Evolutionary conservation across 2,888 invertebrate species (phyloP).

Genomic region (Dryobota labecula): DNA sequence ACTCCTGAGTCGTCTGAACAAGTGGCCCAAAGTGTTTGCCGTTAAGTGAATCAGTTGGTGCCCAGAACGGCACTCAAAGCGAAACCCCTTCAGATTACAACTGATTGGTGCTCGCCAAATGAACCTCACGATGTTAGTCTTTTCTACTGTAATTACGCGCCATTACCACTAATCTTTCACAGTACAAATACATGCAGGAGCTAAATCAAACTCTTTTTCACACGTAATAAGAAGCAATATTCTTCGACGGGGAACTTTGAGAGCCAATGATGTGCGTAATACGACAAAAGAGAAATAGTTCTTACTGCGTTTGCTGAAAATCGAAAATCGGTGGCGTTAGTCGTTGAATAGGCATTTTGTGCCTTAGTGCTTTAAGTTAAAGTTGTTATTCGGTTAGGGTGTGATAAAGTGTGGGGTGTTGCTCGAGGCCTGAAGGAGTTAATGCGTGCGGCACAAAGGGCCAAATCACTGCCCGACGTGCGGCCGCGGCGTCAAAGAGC

Average conservation of each 20-base stretch:
- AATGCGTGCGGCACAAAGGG: slow-evolving; percentile 90
- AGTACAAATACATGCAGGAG: slow-evolving; percentile 61
- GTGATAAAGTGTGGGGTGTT: slow-evolving; percentile 76
- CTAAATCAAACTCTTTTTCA: slow-evolving; percentile 70
- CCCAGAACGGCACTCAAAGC: slow-evolving; percentile 75
- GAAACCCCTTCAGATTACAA: slow-evolving; percentile 83
- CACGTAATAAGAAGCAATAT: slow-evolving; percentile 72
- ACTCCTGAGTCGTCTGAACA: slow-evolving; percentile 45
- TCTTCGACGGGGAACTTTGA: slow-evolving; percentile 43
- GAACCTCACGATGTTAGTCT: slow-evolving; percentile 89
- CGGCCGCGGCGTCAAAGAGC: slow-evolving; percentile 86
- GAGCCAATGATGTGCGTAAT: slow-evolving; percentile 59
- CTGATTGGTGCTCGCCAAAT: slow-evolving; percentile 86
- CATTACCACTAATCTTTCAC: slow-evolving; percentile 88
- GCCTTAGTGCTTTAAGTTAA: slow-evolving; percentile 64
- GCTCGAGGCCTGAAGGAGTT: slow-evolving; percentile 87
- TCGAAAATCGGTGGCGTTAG: slow-evolving; percentile 78
- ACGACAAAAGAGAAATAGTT: slow-evolving; percentile 79
- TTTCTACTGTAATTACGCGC: slow-evolving; percentile 89
- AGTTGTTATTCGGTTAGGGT: slow-evolving; percentile 71
- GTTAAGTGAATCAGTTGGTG: slow-evolving; percentile 81
- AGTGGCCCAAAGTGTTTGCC: slow-evolving; percentile 76
- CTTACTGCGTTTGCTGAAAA: slow-evolving; percentile 82
- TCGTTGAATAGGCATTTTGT: slow-evolving; percentile 44
- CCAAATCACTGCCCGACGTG: slow-evolving; percentile 89